Evolutionary conservation across 2,797 vertebrate species (phyloP).

Genomic region (Poeciliopsis presidionis): DNA sequence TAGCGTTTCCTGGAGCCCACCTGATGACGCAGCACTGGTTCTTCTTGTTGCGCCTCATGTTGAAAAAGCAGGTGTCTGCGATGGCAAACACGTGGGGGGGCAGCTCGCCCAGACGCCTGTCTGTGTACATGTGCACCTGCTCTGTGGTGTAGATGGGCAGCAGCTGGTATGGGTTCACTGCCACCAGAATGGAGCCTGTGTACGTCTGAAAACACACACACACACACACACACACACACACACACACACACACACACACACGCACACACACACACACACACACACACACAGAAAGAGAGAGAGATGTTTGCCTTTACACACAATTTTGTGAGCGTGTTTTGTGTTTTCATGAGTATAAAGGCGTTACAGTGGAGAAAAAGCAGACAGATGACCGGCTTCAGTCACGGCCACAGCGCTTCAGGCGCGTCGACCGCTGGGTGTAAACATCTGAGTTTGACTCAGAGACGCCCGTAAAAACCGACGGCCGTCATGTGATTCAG

Average conservation of each 20-base stretch:
- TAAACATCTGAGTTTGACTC: constrained; percentile 6
- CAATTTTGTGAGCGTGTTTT: neutral
- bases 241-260: constrained; percentile 20
- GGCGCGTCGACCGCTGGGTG: neutral
- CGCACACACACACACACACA: no score
- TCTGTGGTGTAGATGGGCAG: constrained; percentile 92
- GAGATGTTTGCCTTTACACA: constrained; percentile 30
- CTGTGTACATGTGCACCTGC: constrained; percentile 88
- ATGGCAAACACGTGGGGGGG: constrained; percentile 95
- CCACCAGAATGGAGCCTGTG: constrained; percentile 95
- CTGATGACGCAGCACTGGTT: constrained; percentile 97
- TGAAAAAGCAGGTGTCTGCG: constrained; percentile 95
- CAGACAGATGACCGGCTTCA: constrained; percentile 6
- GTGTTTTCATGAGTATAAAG: constrained; percentile 30
- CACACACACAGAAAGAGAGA: constrained; percentile 3
- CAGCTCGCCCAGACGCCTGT: constrained; percentile 88
- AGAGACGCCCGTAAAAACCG: neutral
- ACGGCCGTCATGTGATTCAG: neutral
- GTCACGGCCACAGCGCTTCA: neutral
- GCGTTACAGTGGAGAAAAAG: constrained; percentile 9
- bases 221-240: constrained; percentile 4
- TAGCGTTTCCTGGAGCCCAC: constrained; percentile 63
- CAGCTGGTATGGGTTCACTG: constrained; percentile 95
- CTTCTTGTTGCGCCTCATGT: constrained; percentile 88
- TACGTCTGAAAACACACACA: constrained; percentile 85